These are phyloP conservation scores for Ditula angustiorana DNA, from an alignment of 2,888 invertebrate genomes.

Conservation along the genomic window DNA sequence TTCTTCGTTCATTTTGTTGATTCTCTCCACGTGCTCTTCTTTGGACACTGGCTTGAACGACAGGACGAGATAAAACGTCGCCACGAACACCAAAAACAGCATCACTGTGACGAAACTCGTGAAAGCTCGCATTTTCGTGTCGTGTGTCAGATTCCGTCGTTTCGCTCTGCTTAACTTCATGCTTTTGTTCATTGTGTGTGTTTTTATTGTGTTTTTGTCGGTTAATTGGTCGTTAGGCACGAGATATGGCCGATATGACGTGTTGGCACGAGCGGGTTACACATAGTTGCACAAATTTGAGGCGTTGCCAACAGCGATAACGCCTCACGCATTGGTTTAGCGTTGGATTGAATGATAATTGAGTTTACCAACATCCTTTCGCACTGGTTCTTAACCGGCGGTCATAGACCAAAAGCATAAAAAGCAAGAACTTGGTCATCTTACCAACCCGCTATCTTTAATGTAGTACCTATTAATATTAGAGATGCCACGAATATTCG, in stretches of 20 bases:
- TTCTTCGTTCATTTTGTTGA: slow-evolving; percentile 63
- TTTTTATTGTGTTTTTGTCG: slow-evolving; percentile 46
- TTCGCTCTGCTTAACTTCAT: slow-evolving; percentile 51
- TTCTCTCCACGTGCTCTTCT: slow-evolving; percentile 67
- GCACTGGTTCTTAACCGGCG: too few relatives aligned
- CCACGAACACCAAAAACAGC: slow-evolving; percentile 50
- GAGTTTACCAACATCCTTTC: slow-evolving; percentile 5
- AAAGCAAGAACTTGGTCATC: too few relatives aligned
- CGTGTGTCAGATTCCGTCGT: slow-evolving; percentile 45
- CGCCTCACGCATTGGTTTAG: not conserved
- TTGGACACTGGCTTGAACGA: slow-evolving; percentile 70
- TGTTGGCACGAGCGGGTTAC: slow-evolving; percentile 39
- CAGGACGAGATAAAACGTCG: slow-evolving; percentile 55
- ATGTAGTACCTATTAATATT: too few relatives aligned
- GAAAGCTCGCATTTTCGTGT: slow-evolving; percentile 52
- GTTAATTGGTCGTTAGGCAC: slow-evolving; percentile 64
- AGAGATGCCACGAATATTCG: too few relatives aligned
- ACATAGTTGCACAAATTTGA: slow-evolving; percentile 37
- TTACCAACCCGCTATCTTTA: too few relatives aligned
- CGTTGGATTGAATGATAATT: slow-evolving; percentile 1
- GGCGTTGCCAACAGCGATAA: slow-evolving; percentile 22
- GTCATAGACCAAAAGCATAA: too few relatives aligned
- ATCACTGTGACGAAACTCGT: slow-evolving; percentile 48
- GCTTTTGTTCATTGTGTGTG: slow-evolving; percentile 46
- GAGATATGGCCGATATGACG: slow-evolving; percentile 42